Percentiles rank a stretch among this genome's conserved stretches.
Conservation (phyloP, 2,888 invertebrate species). For the Zootermopsis nevadensis region DNA sequence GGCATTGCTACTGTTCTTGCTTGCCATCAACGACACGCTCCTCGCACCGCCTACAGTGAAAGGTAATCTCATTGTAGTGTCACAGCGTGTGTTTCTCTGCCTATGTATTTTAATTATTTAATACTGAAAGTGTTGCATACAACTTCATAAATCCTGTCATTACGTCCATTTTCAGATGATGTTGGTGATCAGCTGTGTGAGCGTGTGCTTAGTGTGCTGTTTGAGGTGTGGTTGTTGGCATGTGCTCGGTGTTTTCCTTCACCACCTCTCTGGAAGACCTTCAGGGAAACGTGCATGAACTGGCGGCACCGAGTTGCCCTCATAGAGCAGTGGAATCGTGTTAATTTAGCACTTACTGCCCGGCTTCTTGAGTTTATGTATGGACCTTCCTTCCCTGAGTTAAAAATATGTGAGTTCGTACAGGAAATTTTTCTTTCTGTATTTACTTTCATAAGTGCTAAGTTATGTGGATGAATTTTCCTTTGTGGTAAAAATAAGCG, state of each 20-base stretch:
- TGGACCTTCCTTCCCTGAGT: conserved; percentile 83
- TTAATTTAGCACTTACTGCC: conserved; percentile 89
- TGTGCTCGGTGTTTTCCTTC: conserved; percentile 90
- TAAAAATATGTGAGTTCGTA: conserved; percentile 76
- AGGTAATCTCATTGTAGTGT: conserved; percentile 59
- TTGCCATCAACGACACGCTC: conserved; percentile 91
- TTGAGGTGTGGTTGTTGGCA: conserved; percentile 87
- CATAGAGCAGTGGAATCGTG: conserved; percentile 94
- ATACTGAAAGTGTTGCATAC: too few species aligned
- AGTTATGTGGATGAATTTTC: too few species aligned
- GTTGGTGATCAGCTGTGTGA: conserved; percentile 96
- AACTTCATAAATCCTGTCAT: too few species aligned
- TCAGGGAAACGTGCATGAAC: conserved; percentile 90
- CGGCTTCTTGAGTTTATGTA: conserved; percentile 88
- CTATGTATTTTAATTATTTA: too few species aligned
- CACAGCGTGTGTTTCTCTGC: too few species aligned
- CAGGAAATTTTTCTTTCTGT: conserved; percentile 46
- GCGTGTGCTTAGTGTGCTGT: conserved; percentile 90
- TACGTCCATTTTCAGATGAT: conserved; percentile 71
- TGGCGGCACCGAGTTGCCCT: conserved; percentile 96
- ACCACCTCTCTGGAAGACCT: conserved; percentile 94
- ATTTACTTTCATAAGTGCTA: too few species aligned
- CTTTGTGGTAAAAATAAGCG: too few species aligned
- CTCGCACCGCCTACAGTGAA: conserved; percentile 92
- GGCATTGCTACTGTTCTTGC: conserved; percentile 83